Evolutionary conservation across 2,113 vertebrate genomes (phyloP), one percentile per base, ranked within the genome.

Genomic region (Elachura formosa): DNA sequence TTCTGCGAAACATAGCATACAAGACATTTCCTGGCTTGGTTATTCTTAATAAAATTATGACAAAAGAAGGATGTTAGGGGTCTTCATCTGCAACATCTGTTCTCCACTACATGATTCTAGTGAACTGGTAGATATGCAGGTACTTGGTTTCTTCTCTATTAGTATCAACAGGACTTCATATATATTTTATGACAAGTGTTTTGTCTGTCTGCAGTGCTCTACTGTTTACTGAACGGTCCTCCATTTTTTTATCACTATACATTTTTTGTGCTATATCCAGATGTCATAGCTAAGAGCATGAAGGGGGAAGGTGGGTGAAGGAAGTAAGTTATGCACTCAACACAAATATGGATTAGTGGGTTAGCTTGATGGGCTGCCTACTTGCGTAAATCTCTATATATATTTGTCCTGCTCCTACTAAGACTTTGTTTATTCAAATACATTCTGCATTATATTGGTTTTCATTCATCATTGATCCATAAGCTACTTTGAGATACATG

Each of bases 241-340:
- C 8, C 28, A 5, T 41, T 87, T 54, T 69, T 49, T 82, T 54
- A 52, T 19, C 17, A 12, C 15, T 75, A 33, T 9, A 28, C 36
- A 45, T 84, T 52, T 77, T 63, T 63, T 80, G 14, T 86, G 26
- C 24, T 87, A 11, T 34, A 75, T 67, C 31, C 48, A 63, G 51
- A 56, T 67, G 33, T 77, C 33, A 61, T 72, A 86, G 48, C 18
- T 75, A 46, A 45, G 26, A 82, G 5, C 12, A 15, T 14, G 61
- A 11, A 25, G 4, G 1, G 3, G 10, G 11, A 0, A 1, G 12
- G 19, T 19, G 6, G 2, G 6, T 38, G 29, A 43, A 74, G 59
- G n/a, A 22, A 38, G 28, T 49, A 64, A 56, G 18, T 85, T 72
- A 85, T 87, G 45, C 38, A 66, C 59, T 76, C n/a, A 68, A 40